Percentiles rank a stretch among this genome's conserved stretches.
Evolutionary conservation across 2,888 invertebrate genomes (phyloP).

Genomic region (Apodemia zela): DNA sequence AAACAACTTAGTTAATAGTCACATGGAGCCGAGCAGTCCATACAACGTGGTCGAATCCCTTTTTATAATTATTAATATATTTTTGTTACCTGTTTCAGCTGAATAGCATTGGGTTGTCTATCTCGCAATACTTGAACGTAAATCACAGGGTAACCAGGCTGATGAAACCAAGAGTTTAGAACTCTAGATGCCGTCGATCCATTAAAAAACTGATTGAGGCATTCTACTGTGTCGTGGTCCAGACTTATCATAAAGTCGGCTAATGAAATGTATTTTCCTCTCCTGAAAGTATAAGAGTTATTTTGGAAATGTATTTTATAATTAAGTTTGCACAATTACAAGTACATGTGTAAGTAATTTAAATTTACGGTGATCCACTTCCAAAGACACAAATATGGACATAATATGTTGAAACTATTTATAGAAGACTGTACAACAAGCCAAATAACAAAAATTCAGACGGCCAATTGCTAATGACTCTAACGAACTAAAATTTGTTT

Average conservation of each 20-base stretch:
- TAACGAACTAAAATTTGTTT: no score
- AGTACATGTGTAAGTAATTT: no score
- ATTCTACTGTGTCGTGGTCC: slow-evolving; percentile 62
- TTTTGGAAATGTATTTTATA: background rate
- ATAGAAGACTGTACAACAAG: no score
- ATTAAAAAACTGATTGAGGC: slow-evolving; percentile 62
- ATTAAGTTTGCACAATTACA: no score
- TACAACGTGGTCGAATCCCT: no score
- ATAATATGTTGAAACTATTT: no score
- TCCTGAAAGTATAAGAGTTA: slow-evolving; percentile 42
- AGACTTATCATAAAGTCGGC: slow-evolving; percentile 55
- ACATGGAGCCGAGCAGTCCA: no score
- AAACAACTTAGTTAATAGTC: no score
- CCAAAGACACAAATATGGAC: no score
- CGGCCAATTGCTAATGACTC: no score
- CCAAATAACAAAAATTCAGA: no score
- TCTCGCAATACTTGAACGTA: slow-evolving; percentile 69
- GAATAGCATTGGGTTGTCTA: slow-evolving; percentile 55
- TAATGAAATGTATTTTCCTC: slow-evolving; percentile 58
- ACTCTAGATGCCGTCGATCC: slow-evolving; percentile 67
- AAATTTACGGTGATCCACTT: no score
- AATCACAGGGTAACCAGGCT: slow-evolving; percentile 84
- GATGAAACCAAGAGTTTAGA: slow-evolving; percentile 83
- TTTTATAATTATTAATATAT: background rate
- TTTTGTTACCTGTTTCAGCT: slow-evolving; percentile 56